Conservation (phyloP, 1,140 invertebrate genomes). For the Notospermus geniculatus region DNA sequence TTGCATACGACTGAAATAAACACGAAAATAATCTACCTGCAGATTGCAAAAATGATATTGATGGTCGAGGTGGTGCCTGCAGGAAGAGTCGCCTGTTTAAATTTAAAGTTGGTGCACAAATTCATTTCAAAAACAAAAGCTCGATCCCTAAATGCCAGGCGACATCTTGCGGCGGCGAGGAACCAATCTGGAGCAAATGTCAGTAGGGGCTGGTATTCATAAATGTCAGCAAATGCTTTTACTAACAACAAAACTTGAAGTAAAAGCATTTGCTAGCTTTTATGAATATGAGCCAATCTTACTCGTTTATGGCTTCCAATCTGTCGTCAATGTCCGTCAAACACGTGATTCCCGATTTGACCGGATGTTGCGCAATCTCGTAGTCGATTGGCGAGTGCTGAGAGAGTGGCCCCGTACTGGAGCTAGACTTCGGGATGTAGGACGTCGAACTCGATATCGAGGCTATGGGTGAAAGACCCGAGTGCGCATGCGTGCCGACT, state of each 20-base stretch:
- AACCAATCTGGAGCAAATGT: too few relatives aligned
- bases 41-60: too few relatives aligned
- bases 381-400: slow-evolving; percentile 34
- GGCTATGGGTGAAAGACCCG: slow-evolving; percentile 34
- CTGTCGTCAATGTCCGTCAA: slow-evolving; percentile 39
- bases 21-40: slow-evolving; percentile 14
- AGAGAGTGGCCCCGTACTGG: slow-evolving; percentile 39
- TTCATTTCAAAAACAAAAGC: too few relatives aligned
- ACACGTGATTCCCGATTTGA: slow-evolving; percentile 26
- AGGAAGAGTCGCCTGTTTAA: too few relatives aligned
- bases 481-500: slow-evolving; percentile 17
- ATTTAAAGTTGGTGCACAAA: too few relatives aligned
- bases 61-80: too few relatives aligned
- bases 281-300: slow-evolving; percentile 16
- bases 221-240: too few relatives aligned
- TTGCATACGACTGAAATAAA: slow-evolving; percentile 46
- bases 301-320: slow-evolving; percentile 42
- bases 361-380: slow-evolving; percentile 31
- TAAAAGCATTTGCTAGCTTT: too few relatives aligned
- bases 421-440: slow-evolving; percentile 43
- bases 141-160: too few relatives aligned
- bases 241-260: too few relatives aligned
- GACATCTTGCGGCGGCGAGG: too few relatives aligned
- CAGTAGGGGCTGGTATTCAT: too few relatives aligned
- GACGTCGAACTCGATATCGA: slow-evolving; percentile 37